These are phyloP conservation scores for Tiaroga cobitis DNA, from an alignment of 2,797 vertebrate genomes.

Conservation along the genomic window DNA sequence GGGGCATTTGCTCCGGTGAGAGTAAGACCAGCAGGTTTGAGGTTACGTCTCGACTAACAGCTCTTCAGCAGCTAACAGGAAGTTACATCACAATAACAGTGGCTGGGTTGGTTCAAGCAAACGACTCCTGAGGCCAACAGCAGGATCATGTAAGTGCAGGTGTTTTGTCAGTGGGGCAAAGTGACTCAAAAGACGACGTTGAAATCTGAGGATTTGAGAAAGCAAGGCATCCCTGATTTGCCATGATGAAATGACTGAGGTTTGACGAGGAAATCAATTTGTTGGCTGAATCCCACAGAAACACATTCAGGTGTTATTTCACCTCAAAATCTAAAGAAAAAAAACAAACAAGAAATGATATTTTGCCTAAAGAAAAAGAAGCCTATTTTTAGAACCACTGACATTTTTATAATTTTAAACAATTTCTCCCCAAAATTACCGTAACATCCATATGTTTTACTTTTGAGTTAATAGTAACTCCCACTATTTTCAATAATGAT, in stretches of 20 bases:
- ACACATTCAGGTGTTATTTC: neutral
- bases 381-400: neutral
- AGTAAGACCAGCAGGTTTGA: slow-evolving; percentile 48
- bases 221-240: slow-evolving; percentile 1
- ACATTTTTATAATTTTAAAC: neutral
- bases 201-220: neutral
- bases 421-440: too few species aligned
- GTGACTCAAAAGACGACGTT: slow-evolving; percentile 36
- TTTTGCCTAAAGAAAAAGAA: neutral
- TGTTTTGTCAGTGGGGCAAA: slow-evolving; percentile 55
- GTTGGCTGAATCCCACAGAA: slow-evolving; percentile 13
- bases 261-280: neutral
- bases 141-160: slow-evolving; percentile 53
- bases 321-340: neutral
- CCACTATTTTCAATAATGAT: neutral
- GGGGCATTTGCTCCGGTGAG: slow-evolving; percentile 31
- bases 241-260: neutral
- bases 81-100: slow-evolving; percentile 66
- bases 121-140: slow-evolving; percentile 71
- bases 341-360: neutral
- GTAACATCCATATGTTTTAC: neutral
- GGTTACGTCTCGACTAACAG: slow-evolving; percentile 29
- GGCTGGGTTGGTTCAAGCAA: slow-evolving; percentile 61
- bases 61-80: slow-evolving; percentile 70
- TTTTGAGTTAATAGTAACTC: neutral